A percentile compares a stretch with the other conserved stretches of the same genome.
phyloP scores from a whole-genome alignment of 2,888 invertebrate genomes.

The Watsonalla cultraria region DNA sequence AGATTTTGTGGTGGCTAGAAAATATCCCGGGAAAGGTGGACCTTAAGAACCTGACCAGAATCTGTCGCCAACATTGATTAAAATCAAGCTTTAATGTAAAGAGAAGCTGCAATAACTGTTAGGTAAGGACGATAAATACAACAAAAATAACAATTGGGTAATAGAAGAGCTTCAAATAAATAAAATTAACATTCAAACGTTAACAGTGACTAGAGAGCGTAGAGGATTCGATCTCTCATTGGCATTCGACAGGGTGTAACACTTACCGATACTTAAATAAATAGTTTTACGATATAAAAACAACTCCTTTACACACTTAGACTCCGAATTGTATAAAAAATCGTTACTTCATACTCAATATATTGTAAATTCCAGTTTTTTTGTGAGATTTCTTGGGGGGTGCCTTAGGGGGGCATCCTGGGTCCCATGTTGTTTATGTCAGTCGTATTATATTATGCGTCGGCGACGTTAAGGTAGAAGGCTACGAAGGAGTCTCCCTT shows the following conservation, averaged over 20 bases:
- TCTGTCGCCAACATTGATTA: conserved; percentile 59
- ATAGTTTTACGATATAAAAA: conserved; percentile 59
- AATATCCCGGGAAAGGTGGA: conserved; percentile 31
- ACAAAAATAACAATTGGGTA: conserved; percentile 48
- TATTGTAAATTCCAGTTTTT: conserved; percentile 39
- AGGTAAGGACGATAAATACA: conserved; percentile 56
- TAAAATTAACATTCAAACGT: conserved; percentile 57
- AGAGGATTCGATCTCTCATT: conserved; percentile 50
- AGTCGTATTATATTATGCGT: conserved; percentile 57
- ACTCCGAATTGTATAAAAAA: conserved; percentile 73
- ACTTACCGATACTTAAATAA: conserved; percentile 71
- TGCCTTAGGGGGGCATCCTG: conserved; percentile 43
- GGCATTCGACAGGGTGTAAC: conserved; percentile 74
- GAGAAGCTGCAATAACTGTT: conserved; percentile 67
- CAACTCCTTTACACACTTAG: conserved; percentile 65
- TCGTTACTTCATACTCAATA: conserved; percentile 51
- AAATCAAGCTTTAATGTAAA: conserved; percentile 61
- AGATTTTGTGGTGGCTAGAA: conserved; percentile 58
- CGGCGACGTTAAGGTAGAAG: conserved; percentile 90
- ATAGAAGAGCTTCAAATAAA: conserved; percentile 32
- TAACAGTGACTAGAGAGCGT: conserved; percentile 71
- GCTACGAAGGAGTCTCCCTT: conserved; percentile 91
- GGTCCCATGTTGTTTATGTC: conserved; percentile 35
- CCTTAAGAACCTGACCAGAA: conserved; percentile 23
- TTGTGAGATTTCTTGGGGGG: conserved; percentile 24